Percentiles rank a stretch among this genome's conserved stretches.
phyloP scores from a whole-genome alignment of 2,888 invertebrate genomes.

The Timandra comae region DNA sequence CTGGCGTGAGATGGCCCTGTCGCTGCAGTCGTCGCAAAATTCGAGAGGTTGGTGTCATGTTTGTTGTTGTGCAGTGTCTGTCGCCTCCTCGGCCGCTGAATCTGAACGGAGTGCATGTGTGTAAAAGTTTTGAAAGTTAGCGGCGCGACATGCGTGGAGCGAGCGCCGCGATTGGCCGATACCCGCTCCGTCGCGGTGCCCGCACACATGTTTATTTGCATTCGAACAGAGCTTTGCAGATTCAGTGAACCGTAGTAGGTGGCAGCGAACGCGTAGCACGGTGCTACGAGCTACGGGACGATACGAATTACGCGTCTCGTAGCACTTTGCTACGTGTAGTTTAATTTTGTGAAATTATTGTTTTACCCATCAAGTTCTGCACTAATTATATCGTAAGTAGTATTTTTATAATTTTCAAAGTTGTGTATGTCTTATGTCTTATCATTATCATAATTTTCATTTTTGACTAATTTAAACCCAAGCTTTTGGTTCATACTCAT shows the following conservation, averaged over 20 bases:
- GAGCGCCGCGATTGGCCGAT: conserved; percentile 56
- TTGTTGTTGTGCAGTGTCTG: conserved; percentile 26
- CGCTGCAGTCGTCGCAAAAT: conserved; percentile 76
- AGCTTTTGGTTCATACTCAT: too few species aligned
- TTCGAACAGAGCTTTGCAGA: conserved; percentile 62
- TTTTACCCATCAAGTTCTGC: not conserved
- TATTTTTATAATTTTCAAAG: too few species aligned
- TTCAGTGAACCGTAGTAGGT: conserved; percentile 70
- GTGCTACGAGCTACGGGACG: conserved; percentile 45
- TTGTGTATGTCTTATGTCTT: too few species aligned
- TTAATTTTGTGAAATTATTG: not conserved
- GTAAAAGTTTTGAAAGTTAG: conserved; percentile 67
- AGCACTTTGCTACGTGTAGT: conserved; percentile 26
- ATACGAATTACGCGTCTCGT: conserved; percentile 38
- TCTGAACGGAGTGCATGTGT: conserved; percentile 49
- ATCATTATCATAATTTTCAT: too few species aligned
- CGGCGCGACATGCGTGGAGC: conserved; percentile 65
- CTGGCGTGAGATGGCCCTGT: conserved; percentile 77
- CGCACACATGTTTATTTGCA: conserved; percentile 74
- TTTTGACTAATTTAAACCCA: too few species aligned
- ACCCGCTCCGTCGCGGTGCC: conserved; percentile 32
- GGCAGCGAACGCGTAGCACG: conserved; percentile 53
- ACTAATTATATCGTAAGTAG: too few species aligned
- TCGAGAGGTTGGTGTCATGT: conserved; percentile 69
- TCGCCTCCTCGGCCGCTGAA: conserved; percentile 31